A percentile compares a stretch with the other conserved stretches of the same genome.
Evolutionary conservation across 2,888 invertebrate species (phyloP).

Genomic region (Synanthedon myopaeformis): DNA sequence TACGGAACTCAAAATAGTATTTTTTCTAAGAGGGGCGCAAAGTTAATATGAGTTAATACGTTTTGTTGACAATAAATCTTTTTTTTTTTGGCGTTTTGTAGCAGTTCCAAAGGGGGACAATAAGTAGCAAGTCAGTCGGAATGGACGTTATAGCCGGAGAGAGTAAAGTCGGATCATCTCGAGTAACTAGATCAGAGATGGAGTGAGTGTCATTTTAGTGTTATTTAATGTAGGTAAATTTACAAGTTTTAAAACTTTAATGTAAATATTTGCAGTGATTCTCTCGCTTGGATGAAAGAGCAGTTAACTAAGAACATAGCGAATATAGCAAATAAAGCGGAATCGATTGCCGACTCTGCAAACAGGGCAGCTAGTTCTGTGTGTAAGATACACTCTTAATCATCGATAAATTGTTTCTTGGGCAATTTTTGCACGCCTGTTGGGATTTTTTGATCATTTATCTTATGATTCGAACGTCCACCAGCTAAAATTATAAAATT

Average conservation of each 20-base stretch:
- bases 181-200: constrained; percentile 17
- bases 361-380: constrained; percentile 19
- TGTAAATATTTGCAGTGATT: constrained; percentile 13
- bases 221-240: too few species aligned
- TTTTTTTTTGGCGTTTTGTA: not conserved
- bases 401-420: too few species aligned
- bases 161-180: not conserved
- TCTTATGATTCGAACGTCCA: too few species aligned
- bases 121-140: constrained; percentile 20
- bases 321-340: constrained; percentile 17
- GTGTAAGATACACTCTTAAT: constrained; percentile 15
- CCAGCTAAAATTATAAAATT: too few species aligned
- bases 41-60: too few species aligned
- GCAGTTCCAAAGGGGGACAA: not conserved
- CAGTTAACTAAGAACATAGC: constrained; percentile 22
- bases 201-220: constrained; percentile 15
- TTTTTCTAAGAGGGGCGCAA: too few species aligned
- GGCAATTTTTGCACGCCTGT: too few species aligned
- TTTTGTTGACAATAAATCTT: too few species aligned
- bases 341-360: constrained; percentile 22
- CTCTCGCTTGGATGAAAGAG: constrained; percentile 17
- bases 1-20: too few species aligned
- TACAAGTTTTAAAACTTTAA: too few species aligned
- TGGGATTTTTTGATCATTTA: too few species aligned
- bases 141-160: constrained; percentile 13